phyloP scores from a whole-genome alignment of 2,113 vertebrate species.

The Lophochroa leadbeateri region DNA sequence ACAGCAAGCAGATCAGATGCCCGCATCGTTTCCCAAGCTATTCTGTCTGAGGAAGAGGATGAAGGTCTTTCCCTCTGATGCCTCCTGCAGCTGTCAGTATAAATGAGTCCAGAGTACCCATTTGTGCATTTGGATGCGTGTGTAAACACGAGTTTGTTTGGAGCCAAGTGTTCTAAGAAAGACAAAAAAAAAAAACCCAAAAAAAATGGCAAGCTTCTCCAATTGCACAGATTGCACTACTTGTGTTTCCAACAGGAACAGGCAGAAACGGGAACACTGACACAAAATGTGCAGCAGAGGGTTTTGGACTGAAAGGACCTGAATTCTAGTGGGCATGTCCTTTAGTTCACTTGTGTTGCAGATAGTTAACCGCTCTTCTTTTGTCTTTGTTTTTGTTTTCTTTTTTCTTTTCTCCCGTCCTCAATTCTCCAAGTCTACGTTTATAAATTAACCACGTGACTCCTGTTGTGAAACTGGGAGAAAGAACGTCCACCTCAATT shows the following conservation, averaged over 20 bases:
- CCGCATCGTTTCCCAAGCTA: slow-evolving; percentile 81
- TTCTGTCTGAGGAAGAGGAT: slow-evolving; percentile 75
- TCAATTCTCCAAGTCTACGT: slow-evolving; percentile 80
- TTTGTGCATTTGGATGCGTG: slow-evolving; percentile 89
- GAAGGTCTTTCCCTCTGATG: slow-evolving; percentile 77
- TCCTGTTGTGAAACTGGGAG: slow-evolving; percentile 84
- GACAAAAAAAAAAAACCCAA: slow-evolving; percentile 58
- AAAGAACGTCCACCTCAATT: slow-evolving; percentile 89
- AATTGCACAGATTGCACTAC: slow-evolving; percentile 86
- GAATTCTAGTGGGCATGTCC: slow-evolving; percentile 73
- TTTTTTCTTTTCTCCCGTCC: slow-evolving; percentile 64
- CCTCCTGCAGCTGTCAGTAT: slow-evolving; percentile 83
- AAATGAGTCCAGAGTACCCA: slow-evolving; percentile 86
- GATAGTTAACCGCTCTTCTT: slow-evolving; percentile 72
- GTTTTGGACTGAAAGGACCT: slow-evolving; percentile 76
- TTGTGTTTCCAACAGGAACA: slow-evolving; percentile 84
- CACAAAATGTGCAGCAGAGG: slow-evolving; percentile 90
- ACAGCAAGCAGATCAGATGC: slow-evolving; percentile 83
- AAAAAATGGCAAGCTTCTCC: slow-evolving; percentile 83
- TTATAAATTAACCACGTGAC: slow-evolving; percentile 90
- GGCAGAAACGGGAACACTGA: slow-evolving; percentile 84
- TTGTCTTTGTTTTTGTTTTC: not conserved
- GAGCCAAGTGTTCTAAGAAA: slow-evolving; percentile 82
- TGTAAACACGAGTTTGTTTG: slow-evolving; percentile 80
- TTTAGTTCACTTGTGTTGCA: slow-evolving; percentile 76